A percentile compares a stretch with the other conserved stretches of the same genome.
Conservation (phyloP, 1,140 invertebrate genomes). For the Diorhabda elongata region DNA sequence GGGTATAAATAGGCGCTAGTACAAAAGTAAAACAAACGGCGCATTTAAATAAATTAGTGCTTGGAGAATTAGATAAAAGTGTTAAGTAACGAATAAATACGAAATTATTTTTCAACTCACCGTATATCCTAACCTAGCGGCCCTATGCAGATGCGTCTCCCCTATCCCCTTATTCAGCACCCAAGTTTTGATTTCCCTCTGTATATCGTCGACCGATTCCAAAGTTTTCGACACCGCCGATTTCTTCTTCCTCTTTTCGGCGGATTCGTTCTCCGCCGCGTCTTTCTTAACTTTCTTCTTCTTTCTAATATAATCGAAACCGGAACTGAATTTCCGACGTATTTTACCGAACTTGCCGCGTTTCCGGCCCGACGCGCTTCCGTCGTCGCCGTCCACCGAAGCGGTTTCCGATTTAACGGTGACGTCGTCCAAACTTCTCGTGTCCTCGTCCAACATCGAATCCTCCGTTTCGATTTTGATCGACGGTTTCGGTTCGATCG, state of each 20-base stretch:
- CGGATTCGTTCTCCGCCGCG: conserved; percentile 46
- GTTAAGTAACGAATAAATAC: too few species aligned
- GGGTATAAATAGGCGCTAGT: too few species aligned
- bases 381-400: conserved; percentile 42
- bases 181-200: conserved; percentile 82
- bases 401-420: conserved; percentile 41
- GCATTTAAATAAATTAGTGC: too few species aligned
- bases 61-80: too few species aligned
- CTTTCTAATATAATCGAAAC: conserved; percentile 85
- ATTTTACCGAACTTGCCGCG: conserved; percentile 52
- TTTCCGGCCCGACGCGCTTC: conserved; percentile 45
- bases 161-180: conserved; percentile 91
- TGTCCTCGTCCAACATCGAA: conserved; percentile 30
- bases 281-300: conserved; percentile 67
- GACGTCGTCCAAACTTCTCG: conserved; percentile 24
- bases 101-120: conserved; percentile 52
- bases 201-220: conserved; percentile 70
- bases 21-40: too few species aligned
- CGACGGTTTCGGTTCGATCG: conserved; percentile 29
- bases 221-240: conserved; percentile 52
- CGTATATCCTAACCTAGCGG: conserved; percentile 80
- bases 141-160: conserved; percentile 85
- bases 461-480: conserved; percentile 34
- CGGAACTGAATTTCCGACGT: conserved; percentile 64
- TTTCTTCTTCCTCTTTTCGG: conserved; percentile 34